phyloP scores from a whole-genome alignment of 1,140 invertebrate species.

The Drosophila santomea region DNA sequence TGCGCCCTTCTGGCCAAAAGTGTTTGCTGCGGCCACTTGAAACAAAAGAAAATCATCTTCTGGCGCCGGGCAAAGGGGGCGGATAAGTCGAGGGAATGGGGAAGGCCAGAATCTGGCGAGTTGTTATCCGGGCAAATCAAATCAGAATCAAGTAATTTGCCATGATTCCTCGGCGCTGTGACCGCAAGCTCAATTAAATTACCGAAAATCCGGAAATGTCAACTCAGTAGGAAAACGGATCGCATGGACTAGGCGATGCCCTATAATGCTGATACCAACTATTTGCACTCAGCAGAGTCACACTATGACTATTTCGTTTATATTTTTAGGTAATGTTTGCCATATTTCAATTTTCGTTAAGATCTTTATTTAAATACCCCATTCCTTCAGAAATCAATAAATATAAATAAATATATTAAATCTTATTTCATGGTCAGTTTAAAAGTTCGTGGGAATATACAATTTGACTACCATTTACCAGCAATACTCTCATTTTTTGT shows the following conservation, averaged over 20 bases:
- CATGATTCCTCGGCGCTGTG: conserved; percentile 73
- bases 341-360: too few species aligned
- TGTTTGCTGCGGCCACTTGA: conserved; percentile 67
- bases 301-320: too few species aligned
- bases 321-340: too few species aligned
- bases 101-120: conserved; percentile 8
- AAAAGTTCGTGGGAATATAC: too few species aligned
- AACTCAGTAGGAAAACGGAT: neutral
- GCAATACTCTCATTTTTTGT: too few species aligned
- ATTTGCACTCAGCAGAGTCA: too few species aligned
- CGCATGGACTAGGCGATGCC: neutral
- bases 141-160: conserved; percentile 81
- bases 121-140: conserved; percentile 78
- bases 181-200: conserved; percentile 83
- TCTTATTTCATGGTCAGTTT: too few species aligned
- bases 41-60: conserved; percentile 55
- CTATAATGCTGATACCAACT: neutral
- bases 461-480: too few species aligned
- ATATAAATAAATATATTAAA: too few species aligned
- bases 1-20: conserved; percentile 50
- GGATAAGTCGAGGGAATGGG: conserved; percentile 1
- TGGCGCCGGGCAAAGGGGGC: conserved; percentile 7
- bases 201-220: conserved; percentile 43
- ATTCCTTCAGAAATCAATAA: too few species aligned
- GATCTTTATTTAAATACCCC: too few species aligned